phyloP scores from a whole-genome alignment of 2,888 invertebrate species.

The Athalia circularis region DNA sequence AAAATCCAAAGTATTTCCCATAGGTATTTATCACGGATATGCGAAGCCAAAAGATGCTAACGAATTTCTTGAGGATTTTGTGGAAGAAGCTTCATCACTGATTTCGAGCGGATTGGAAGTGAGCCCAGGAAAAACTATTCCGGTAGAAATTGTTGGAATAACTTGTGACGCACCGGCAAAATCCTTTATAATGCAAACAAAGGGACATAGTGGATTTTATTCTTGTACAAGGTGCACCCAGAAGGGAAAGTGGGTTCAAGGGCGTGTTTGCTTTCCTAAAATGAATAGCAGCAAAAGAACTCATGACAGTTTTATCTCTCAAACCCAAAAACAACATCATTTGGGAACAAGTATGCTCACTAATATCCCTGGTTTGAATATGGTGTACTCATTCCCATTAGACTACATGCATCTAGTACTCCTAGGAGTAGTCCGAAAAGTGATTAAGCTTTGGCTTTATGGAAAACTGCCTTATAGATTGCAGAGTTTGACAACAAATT shows the following conservation, averaged over 20 bases:
- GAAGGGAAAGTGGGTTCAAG: conserved; percentile 46
- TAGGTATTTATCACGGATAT: conserved; percentile 51
- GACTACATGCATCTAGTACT: conserved; percentile 52
- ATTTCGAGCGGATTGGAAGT: neutral
- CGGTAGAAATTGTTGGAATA: conserved; percentile 47
- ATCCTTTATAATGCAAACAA: conserved; percentile 49
- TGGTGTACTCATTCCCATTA: conserved; percentile 47
- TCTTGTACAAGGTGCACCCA: conserved; percentile 52
- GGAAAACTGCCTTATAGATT: neutral
- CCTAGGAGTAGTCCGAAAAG: conserved; percentile 50
- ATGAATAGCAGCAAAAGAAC: conserved; percentile 45
- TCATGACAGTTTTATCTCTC: conserved; percentile 46
- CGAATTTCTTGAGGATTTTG: conserved; percentile 34
- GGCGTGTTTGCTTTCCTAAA: conserved; percentile 37
- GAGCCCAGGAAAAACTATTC: conserved; percentile 10
- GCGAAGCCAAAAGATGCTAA: conserved; percentile 48
- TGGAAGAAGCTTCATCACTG: neutral
- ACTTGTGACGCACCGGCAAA: conserved; percentile 52
- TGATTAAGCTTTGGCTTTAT: conserved; percentile 49
- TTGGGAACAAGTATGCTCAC: conserved; percentile 34
- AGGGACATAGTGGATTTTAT: conserved; percentile 52
- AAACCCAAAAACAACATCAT: conserved; percentile 47
- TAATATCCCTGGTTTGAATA: conserved; percentile 42
- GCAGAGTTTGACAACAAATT: neutral
- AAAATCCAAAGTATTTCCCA: conserved; percentile 13